Conservation (phyloP, 1,140 invertebrate species). For the Papilio glaucus region DNA sequence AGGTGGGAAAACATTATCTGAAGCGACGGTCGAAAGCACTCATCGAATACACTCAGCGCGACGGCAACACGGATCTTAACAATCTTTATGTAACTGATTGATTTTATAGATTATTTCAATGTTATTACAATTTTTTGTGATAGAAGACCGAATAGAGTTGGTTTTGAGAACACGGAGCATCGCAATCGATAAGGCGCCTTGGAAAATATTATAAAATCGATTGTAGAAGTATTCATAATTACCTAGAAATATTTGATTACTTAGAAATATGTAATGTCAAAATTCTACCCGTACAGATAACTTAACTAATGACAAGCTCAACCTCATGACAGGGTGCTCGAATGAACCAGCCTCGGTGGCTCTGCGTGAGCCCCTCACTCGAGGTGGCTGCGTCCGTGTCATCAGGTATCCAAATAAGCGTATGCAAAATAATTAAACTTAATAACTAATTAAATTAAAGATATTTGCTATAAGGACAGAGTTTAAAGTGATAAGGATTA, state of each 20-base stretch:
- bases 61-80: constrained; percentile 5
- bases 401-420: too few relatives aligned
- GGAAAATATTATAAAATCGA: constrained; percentile 14
- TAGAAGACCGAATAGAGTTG: neutral
- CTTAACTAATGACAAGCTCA: neutral
- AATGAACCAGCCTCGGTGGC: too few relatives aligned
- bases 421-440: neutral
- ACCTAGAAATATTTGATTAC: neutral
- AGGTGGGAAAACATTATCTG: neutral
- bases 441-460: neutral
- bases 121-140: neutral
- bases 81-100: neutral
- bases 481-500: constrained; percentile 3
- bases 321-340: too few relatives aligned
- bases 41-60: neutral
- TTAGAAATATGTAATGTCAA: neutral
- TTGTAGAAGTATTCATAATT: constrained; percentile 34
- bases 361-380: too few relatives aligned
- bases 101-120: neutral
- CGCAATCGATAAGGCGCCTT: constrained; percentile 32
- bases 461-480: constrained; percentile 22
- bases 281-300: neutral
- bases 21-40: neutral
- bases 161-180: constrained; percentile 15
- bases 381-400: too few relatives aligned